Evolutionary conservation across 2,113 vertebrate species (phyloP), one percentile per base, ranked within the genome.

Genomic region (Struthio camelus): DNA sequence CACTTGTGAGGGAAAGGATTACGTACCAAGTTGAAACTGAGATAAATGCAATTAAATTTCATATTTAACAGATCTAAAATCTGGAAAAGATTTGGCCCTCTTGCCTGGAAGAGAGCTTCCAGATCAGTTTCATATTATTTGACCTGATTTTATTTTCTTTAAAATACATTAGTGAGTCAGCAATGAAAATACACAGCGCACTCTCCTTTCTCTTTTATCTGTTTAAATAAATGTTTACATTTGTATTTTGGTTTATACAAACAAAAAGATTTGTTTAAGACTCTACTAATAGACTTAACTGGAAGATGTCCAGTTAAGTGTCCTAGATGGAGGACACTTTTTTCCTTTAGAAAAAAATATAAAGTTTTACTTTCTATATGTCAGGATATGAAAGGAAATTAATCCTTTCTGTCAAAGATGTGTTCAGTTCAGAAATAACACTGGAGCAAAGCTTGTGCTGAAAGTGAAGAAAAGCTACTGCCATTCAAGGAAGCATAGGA

Each of bases 191-290:
- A 91, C 28, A 32, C 4, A 10, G 44, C 18, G 25, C 82, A 51
- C 75, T 19, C 64, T 82, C 85, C 81, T 38, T 42, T 50, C 48
- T 69, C 38, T 90, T 81, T 66, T 59, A 81, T 54, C 84, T 83
- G 87, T 93, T 90, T 22, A 94, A 93, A 96, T 53, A 32, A 67
- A 69, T 82, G n/a, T 80, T 89, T 85, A 56, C 62, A 56, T 75
- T 80, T 90, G 66, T 69, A 42, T 85, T 93, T 85, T 32, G 27
- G 65, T 87, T 54, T 64, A 42, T 64, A 38, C 65, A 64, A 75
- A 85, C 28, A 85, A 69, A 93, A 82, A 44, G 0, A 81, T n/a
- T 83, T 6, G 9, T 89, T 38, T 69, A 67, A 76, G 77, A 32
- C 40, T 32, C 28, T 78, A 64, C 70, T 79, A 20, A 91, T 66